These are phyloP conservation scores for Eidolon helvum DNA, from an alignment of 2,113 vertebrate genomes.

Conservation along the genomic window DNA sequence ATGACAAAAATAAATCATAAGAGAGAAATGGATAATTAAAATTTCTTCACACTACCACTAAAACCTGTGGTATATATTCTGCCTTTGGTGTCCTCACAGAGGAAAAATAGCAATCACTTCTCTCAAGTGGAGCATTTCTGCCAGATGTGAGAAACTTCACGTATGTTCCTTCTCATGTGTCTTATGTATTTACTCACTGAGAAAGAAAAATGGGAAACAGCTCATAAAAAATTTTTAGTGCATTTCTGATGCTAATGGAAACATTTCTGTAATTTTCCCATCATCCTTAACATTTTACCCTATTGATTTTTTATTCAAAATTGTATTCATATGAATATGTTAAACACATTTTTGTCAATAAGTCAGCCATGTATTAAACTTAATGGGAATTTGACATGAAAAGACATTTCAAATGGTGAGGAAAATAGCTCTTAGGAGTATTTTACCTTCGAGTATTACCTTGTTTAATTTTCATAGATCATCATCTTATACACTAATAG, in stretches of 20 bases:
- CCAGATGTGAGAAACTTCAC: not conserved
- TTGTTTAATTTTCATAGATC: not conserved
- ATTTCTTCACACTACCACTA: not conserved
- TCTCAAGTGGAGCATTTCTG: accelerated
- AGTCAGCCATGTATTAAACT: not conserved
- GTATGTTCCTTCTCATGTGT: not conserved
- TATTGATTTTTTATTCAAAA: not conserved
- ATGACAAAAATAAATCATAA: not conserved
- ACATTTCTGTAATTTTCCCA: not conserved
- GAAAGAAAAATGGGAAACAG: not conserved
- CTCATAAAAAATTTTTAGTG: not conserved
- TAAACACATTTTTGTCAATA: not conserved
- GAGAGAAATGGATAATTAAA: not conserved
- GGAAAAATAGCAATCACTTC: not conserved
- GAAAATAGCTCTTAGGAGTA: not conserved
- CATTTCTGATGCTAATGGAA: not conserved
- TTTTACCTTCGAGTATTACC: not conserved
- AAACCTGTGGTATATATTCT: not conserved
- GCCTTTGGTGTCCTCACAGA: not conserved
- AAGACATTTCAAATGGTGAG: not conserved
- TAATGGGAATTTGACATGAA: not conserved
- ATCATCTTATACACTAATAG: not conserved
- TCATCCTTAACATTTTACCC: not conserved
- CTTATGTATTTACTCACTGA: not conserved
- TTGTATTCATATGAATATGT: not conserved